Conservation (phyloP, 2,888 invertebrate genomes). For the Epirrhoe tristata region DNA sequence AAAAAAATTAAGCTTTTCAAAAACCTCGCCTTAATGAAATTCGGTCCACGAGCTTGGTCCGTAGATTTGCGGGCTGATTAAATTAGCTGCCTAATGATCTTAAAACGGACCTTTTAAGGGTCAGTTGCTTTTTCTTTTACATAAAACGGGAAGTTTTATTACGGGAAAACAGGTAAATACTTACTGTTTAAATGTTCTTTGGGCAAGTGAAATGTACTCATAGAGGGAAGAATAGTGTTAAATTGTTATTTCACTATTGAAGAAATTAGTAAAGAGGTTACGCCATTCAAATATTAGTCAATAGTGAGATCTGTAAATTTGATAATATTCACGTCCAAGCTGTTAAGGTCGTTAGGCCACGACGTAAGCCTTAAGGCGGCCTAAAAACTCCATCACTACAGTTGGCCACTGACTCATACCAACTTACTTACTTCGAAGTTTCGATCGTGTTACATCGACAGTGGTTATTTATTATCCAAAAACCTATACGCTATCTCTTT, state of each 20-base stretch:
- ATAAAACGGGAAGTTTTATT: conserved; percentile 14
- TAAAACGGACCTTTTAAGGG: conserved; percentile 53
- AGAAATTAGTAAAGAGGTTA: no score
- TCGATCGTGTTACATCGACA: background rate
- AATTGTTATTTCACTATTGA: background rate
- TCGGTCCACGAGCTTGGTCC: conserved; percentile 53
- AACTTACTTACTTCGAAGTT: no score
- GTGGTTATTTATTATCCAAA: no score
- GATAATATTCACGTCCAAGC: no score
- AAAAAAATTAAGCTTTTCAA: conserved; percentile 42
- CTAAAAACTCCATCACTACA: no score
- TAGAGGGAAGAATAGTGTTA: background rate
- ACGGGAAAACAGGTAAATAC: conserved; percentile 16
- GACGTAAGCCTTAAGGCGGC: no score
- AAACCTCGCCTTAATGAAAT: conserved; percentile 64
- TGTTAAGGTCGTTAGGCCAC: no score
- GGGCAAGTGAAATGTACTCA: background rate
- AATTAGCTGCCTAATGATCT: conserved; percentile 71
- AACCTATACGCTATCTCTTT: no score
- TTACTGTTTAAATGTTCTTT: background rate
- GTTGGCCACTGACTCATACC: no score
- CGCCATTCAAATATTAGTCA: no score
- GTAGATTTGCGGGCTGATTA: conserved; percentile 61
- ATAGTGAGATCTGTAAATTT: no score
- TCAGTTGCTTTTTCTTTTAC: conserved; percentile 36